A percentile compares a stretch with the other conserved stretches of the same genome.
These are phyloP conservation scores for Ptyas mucosa DNA, from an alignment of 2,113 vertebrate species.

Conservation along the genomic window DNA sequence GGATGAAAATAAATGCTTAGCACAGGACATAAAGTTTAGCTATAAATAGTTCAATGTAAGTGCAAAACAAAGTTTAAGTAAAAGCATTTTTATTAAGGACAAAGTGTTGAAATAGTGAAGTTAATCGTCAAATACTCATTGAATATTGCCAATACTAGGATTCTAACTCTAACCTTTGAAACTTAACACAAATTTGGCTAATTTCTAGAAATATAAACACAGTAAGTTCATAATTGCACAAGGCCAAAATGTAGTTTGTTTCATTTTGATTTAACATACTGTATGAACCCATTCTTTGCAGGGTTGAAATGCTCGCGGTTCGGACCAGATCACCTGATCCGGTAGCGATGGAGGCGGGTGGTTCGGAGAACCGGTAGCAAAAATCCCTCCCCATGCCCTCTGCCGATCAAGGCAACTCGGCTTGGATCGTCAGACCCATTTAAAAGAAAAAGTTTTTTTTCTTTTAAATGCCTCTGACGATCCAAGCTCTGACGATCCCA, in stretches of 20 bases:
- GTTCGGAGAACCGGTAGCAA: no score
- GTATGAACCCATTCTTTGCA: not conserved
- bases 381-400: no score
- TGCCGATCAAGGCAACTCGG: no score
- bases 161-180: not conserved
- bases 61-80: not conserved
- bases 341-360: no score
- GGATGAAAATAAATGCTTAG: constrained; percentile 19
- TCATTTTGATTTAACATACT: not conserved
- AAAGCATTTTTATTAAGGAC: not conserved
- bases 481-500: no score
- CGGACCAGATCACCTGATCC: no score
- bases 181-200: not conserved
- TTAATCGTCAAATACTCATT: not conserved
- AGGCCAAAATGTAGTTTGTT: not conserved
- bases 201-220: not conserved
- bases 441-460: no score
- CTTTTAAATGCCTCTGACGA: no score
- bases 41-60: not conserved
- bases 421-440: no score
- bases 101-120: not conserved
- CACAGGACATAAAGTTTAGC: not conserved
- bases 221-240: not conserved
- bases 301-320: no score
- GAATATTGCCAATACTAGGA: not conserved